Evolutionary conservation across 2,888 invertebrate genomes (phyloP), one percentile per base, ranked within the genome.

Genomic region (Melangyna quadrimaculata): DNA sequence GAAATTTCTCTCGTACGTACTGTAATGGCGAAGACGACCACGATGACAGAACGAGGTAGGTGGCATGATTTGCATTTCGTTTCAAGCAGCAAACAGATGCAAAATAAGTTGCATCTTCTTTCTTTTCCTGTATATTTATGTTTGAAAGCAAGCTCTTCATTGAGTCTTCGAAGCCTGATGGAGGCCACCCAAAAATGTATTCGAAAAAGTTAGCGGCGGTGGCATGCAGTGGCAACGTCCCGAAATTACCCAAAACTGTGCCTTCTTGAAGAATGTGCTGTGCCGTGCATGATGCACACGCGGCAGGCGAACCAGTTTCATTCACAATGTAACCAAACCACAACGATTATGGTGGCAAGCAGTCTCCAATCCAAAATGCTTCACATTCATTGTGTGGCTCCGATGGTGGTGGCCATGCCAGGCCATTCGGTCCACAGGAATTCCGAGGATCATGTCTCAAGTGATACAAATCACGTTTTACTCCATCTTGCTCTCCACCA

Each of bases 121-220:
- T 29, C 29, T 57, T 32, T n/a, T 14, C 32, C 9, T 3, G 22
- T 14, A 19, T 35, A 53, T 53, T 65, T 35, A 27, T 37, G 9
- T 24, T 24, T 32, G 24, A n/a, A 17, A 32, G 29, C 12, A 79
- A 80, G 61, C 63, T 71, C 74, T 80, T 74, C 29, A 80, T 69
- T 69, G 61, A 55, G 22, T 51, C 14, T 19, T 53, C 12, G 24
- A 40, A n/a, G 73, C 17, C 53, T 65, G 17, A 45, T 14, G 35
- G 40, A 40, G 79, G 74, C 80, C 80, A 74, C 74, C 80, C 74
- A 74, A 80, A 80, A 55, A 65, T 29, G 4, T 29, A 32, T n/a
- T 17, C 14, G 9, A 6, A 32, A 22, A 22, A 8, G 40, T 37
- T 9, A 37, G 14, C n/a, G 10, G 17, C 7, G 3, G 14, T 1